Conservation (phyloP, 2,888 invertebrate genomes). For the Cantharis rufa region DNA sequence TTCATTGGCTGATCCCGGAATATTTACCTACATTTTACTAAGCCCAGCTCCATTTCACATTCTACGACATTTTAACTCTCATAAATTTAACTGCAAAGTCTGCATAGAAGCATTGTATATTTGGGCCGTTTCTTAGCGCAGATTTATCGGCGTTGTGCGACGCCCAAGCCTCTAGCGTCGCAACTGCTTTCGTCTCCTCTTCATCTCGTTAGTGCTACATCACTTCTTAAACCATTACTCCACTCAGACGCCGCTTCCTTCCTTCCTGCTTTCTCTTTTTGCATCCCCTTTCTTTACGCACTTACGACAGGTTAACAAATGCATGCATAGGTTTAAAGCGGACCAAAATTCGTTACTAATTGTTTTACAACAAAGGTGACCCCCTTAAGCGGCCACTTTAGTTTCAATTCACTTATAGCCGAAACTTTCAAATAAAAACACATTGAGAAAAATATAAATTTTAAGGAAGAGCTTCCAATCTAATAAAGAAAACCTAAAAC, state of each 20-base stretch:
- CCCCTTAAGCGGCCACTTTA: not conserved
- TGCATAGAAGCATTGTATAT: slow-evolving; percentile 42
- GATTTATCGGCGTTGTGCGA: slow-evolving; percentile 38
- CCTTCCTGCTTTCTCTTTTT: slow-evolving; percentile 28
- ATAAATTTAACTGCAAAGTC: slow-evolving; percentile 42
- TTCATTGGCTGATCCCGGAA: not conserved
- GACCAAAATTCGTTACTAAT: not conserved
- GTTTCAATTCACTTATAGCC: not conserved
- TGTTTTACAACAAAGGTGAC: not conserved
- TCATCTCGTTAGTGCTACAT: slow-evolving; percentile 40
- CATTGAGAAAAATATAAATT: not conserved
- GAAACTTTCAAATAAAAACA: not conserved
- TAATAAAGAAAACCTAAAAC: not conserved
- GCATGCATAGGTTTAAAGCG: not conserved
- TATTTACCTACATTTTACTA: slow-evolving; percentile 20
- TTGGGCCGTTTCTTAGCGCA: slow-evolving; percentile 40
- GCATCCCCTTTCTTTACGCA: slow-evolving; percentile 16
- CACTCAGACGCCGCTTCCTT: slow-evolving; percentile 38
- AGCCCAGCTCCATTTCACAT: slow-evolving; percentile 34
- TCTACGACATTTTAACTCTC: slow-evolving; percentile 39
- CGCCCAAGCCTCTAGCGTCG: slow-evolving; percentile 30
- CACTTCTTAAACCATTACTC: slow-evolving; percentile 39
- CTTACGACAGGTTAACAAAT: slow-evolving; percentile 16
- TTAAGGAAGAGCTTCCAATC: not conserved
- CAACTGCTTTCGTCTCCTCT: slow-evolving; percentile 37